phyloP scores from a whole-genome alignment of 1,140 invertebrate species.

The Acarapis woodi region DNA sequence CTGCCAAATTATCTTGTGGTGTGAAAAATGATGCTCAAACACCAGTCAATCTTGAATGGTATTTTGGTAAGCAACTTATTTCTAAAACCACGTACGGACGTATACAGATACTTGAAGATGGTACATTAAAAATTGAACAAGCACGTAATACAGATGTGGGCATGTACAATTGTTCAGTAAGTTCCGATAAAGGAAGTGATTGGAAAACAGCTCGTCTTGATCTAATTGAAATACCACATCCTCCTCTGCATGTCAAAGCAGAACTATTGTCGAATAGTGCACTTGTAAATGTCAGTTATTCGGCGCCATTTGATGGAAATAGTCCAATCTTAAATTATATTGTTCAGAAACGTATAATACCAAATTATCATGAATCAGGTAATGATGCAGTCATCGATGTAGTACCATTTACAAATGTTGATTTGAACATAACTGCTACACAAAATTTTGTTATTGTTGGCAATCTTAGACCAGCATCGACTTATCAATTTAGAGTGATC shows the following conservation, averaged over 20 bases:
- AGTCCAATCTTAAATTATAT: conserved; percentile 76
- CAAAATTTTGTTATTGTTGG: conserved; percentile 45
- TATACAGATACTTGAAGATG: conserved; percentile 17
- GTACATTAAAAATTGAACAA: conserved; percentile 20
- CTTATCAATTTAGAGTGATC: conserved; percentile 80
- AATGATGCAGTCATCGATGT: conserved; percentile 1
- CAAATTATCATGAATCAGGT: background rate
- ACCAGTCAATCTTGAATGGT: conserved; percentile 70
- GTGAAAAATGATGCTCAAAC: conserved; percentile 68
- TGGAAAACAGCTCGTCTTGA: conserved; percentile 47
- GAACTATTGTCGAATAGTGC: conserved; percentile 20
- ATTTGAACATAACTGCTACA: conserved; percentile 49
- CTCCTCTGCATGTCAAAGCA: conserved; percentile 56
- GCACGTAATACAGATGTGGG: conserved; percentile 23
- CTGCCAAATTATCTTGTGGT: conserved; percentile 65
- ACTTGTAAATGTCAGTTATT: conserved; percentile 68
- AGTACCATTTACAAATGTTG: conserved; percentile 43
- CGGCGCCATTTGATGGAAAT: conserved; percentile 82
- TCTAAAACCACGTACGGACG: conserved; percentile 6
- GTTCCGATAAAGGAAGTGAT: conserved; percentile 66
- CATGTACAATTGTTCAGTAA: conserved; percentile 28
- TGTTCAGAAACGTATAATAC: conserved; percentile 40
- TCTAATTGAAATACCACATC: conserved; percentile 74
- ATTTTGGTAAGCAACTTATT: conserved; percentile 24
- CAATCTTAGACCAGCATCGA: conserved; percentile 66